These are phyloP conservation scores for Salpingus planirostris DNA, from an alignment of 2,888 invertebrate species.

Conservation along the genomic window DNA sequence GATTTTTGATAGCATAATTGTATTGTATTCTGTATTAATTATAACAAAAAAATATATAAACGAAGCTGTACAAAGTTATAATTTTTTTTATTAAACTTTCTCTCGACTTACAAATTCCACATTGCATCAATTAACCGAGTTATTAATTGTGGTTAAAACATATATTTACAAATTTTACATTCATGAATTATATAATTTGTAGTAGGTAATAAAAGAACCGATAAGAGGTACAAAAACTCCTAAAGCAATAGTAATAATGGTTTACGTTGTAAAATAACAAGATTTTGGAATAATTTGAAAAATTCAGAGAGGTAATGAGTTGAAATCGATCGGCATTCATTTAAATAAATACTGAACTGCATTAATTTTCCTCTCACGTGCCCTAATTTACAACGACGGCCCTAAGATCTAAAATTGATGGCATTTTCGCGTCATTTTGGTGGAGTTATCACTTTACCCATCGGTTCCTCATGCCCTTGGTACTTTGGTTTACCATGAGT, in stretches of 20 bases:
- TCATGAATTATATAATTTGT: not conserved
- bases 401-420: no score
- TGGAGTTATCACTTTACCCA: conserved; percentile 28
- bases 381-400: no score
- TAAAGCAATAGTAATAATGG: no score
- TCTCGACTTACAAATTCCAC: no score
- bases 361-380: no score
- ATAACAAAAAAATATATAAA: no score
- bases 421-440: conserved; percentile 25
- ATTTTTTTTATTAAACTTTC: no score
- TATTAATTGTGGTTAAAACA: conserved; percentile 9
- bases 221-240: not conserved
- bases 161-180: conserved; percentile 11
- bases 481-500: conserved; percentile 97
- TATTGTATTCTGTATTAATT: no score
- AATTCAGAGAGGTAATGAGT: not conserved
- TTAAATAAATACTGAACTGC: not conserved
- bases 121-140: no score
- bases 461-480: conserved; percentile 52
- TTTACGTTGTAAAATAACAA: not conserved
- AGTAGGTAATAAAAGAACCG: not conserved
- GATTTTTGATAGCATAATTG: no score
- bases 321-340: not conserved
- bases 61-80: no score
- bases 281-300: not conserved